Evolutionary conservation across 2,888 invertebrate genomes (phyloP).

Genomic region (Macrosiphum euphorbiae): DNA sequence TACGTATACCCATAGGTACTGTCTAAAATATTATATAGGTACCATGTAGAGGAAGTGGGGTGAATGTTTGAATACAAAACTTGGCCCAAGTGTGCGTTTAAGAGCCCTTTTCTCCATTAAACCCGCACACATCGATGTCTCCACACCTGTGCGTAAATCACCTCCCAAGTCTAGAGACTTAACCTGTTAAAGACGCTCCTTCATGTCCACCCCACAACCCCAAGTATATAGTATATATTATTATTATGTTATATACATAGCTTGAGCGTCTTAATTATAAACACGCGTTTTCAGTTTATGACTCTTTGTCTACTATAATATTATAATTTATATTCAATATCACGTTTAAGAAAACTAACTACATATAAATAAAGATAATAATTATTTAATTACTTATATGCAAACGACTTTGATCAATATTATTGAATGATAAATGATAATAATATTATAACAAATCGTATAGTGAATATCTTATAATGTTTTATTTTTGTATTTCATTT

Average conservation of each 20-base stretch:
- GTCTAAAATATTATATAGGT: neutral
- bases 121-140: slow-evolving; percentile 37
- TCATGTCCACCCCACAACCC: neutral
- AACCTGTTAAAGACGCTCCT: slow-evolving; percentile 41
- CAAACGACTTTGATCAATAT: neutral
- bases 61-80: slow-evolving; percentile 58
- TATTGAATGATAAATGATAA: neutral
- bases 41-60: neutral
- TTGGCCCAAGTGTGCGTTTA: slow-evolving; percentile 63
- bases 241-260: neutral
- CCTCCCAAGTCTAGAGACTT: slow-evolving; percentile 26
- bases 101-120: slow-evolving; percentile 56
- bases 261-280: slow-evolving; percentile 14
- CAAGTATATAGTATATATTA: neutral
- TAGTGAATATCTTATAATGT: neutral
- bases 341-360: no score
- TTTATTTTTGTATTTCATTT: neutral
- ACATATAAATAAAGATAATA: neutral
- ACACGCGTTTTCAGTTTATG: neutral
- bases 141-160: slow-evolving; percentile 52
- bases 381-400: neutral
- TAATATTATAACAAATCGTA: neutral
- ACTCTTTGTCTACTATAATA: neutral
- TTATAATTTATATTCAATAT: neutral
- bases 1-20: neutral